phyloP scores from a whole-genome alignment of 2,797 vertebrate species.

The Avahi laniger region DNA sequence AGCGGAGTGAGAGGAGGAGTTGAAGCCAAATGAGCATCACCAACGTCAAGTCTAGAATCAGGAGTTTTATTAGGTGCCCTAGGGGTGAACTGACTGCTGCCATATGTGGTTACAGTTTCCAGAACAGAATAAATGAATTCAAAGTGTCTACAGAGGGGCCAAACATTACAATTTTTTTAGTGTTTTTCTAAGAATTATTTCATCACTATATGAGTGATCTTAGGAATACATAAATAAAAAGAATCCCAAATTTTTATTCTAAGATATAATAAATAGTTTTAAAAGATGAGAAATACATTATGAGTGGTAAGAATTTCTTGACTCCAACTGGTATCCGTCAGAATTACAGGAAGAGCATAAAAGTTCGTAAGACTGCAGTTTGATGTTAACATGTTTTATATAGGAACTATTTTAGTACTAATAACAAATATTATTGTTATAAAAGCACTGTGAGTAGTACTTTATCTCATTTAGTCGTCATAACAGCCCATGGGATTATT shows the following conservation, averaged over 20 bases:
- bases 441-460: neutral
- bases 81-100: neutral
- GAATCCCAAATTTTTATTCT: neutral
- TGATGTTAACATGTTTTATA: neutral
- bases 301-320: neutral
- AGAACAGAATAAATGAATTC: conserved; percentile 1
- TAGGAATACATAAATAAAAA: conserved; percentile 30
- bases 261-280: neutral
- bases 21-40: no score
- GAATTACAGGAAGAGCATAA: neutral
- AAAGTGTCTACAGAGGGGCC: neutral
- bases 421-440: neutral
- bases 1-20: neutral
- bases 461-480: neutral
- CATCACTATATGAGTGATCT: neutral
- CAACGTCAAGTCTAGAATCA: neutral
- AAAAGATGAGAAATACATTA: neutral
- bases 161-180: neutral
- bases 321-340: neutral
- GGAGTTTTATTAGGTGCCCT: neutral
- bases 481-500: neutral
- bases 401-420: neutral
- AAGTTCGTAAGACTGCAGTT: neutral
- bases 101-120: neutral
- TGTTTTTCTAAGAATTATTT: conserved; percentile 38